Evolutionary conservation across 1,140 invertebrate species (phyloP).

Genomic region (Drosophila novamexicana): DNA sequence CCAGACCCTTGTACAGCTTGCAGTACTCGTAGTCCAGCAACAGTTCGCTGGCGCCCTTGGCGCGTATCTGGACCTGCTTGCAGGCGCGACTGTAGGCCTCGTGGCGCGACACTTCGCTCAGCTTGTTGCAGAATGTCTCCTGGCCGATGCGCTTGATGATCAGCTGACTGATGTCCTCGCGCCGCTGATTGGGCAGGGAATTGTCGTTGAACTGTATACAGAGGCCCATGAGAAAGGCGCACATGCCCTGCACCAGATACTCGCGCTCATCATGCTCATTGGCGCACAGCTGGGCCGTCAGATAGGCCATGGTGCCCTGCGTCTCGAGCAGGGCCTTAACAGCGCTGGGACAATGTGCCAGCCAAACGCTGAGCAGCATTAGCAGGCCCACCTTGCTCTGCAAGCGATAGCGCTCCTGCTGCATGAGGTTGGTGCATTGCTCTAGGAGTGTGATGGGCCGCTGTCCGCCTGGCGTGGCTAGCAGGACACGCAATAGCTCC

Average conservation of each 20-base stretch:
- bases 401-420: constrained; percentile 91
- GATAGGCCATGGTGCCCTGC: constrained; percentile 93
- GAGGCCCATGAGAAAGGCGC: constrained; percentile 96
- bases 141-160: constrained; percentile 96
- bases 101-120: constrained; percentile 93
- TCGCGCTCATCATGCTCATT: constrained; percentile 95
- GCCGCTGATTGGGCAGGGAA: constrained; percentile 91
- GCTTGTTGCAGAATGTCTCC: constrained; percentile 94
- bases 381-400: constrained; percentile 96
- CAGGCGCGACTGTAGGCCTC: constrained; percentile 96
- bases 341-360: constrained; percentile 92
- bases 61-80: constrained; percentile 95
- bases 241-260: constrained; percentile 94
- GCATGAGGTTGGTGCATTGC: constrained; percentile 93
- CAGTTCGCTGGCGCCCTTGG: constrained; percentile 91
- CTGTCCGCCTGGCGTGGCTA: constrained; percentile 94
- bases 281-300: constrained; percentile 91
- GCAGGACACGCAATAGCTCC: constrained; percentile 94
- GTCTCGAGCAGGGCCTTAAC: constrained; percentile 94
- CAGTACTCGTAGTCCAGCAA: constrained; percentile 98
- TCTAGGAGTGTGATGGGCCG: constrained; percentile 94
- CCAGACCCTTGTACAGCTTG: constrained; percentile 91
- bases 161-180: constrained; percentile 92
- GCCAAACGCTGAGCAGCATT: constrained; percentile 96
- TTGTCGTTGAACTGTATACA: constrained; percentile 97